Conservation (phyloP, 2,113 vertebrate genomes). For the Zapus hudsonius region DNA sequence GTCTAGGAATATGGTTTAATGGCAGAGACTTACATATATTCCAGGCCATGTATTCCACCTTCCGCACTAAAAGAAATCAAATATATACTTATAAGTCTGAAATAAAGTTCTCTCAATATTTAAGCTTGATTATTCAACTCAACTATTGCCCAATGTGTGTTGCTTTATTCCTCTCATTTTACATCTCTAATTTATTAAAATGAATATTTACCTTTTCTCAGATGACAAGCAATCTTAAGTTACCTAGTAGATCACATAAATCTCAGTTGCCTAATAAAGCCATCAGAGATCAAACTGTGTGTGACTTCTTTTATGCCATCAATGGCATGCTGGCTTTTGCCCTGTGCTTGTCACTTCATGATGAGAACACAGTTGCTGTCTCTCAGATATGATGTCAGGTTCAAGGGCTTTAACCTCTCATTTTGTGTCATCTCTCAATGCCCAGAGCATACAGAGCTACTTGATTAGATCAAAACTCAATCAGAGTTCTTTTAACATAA, state of each 20-base stretch:
- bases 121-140: neutral
- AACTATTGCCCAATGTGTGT: neutral
- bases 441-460: neutral
- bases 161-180: neutral
- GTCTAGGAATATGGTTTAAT: no score
- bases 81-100: neutral
- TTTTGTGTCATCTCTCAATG: neutral
- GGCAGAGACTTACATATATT: no score
- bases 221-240: neutral
- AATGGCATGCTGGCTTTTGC: neutral
- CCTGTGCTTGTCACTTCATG: neutral
- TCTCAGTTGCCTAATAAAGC: neutral
- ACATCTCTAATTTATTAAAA: constrained; percentile 13
- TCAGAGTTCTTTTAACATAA: neutral
- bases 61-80: neutral
- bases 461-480: neutral
- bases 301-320: neutral
- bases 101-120: neutral
- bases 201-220: neutral
- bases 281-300: neutral
- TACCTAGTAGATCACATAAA: neutral
- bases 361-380: neutral
- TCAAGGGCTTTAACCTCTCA: neutral
- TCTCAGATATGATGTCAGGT: neutral
- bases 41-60: neutral